Conservation (phyloP, 2,888 invertebrate genomes). For the Archips xylosteana region DNA sequence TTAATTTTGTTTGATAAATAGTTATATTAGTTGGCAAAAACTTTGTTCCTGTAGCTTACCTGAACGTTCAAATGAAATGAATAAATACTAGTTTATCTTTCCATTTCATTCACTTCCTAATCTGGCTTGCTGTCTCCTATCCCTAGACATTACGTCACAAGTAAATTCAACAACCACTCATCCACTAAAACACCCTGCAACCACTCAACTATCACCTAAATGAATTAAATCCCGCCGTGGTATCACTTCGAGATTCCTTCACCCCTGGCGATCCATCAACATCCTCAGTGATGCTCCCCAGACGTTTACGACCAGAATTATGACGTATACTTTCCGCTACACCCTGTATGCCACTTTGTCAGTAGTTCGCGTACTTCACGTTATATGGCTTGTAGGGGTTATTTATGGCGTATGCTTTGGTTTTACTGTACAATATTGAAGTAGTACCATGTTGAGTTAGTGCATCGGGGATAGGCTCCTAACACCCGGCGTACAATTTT, state of each 20-base stretch:
- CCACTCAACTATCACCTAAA: constrained; percentile 21
- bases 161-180: not conserved
- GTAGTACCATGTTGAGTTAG: too few species aligned
- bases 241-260: constrained; percentile 17
- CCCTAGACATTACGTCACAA: not conserved
- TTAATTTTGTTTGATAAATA: too few species aligned
- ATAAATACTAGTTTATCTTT: too few species aligned
- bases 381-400: constrained; percentile 41
- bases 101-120: not conserved
- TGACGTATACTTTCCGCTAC: constrained; percentile 76
- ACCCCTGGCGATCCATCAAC: constrained; percentile 72
- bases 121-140: not conserved
- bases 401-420: constrained; percentile 18
- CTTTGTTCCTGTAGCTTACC: too few species aligned
- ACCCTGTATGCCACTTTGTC: constrained; percentile 53
- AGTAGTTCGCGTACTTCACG: constrained; percentile 36
- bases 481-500: too few species aligned
- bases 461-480: too few species aligned
- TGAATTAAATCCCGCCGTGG: constrained; percentile 23
- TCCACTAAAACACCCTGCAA: not conserved
- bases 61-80: too few species aligned
- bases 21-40: too few species aligned
- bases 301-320: constrained; percentile 79
- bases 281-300: constrained; percentile 67
- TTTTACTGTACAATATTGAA: not conserved